Percentiles rank a stretch among this genome's conserved stretches.
These are phyloP conservation scores for Melanophora roralis DNA, from an alignment of 2,888 invertebrate species.

Conservation along the genomic window DNA sequence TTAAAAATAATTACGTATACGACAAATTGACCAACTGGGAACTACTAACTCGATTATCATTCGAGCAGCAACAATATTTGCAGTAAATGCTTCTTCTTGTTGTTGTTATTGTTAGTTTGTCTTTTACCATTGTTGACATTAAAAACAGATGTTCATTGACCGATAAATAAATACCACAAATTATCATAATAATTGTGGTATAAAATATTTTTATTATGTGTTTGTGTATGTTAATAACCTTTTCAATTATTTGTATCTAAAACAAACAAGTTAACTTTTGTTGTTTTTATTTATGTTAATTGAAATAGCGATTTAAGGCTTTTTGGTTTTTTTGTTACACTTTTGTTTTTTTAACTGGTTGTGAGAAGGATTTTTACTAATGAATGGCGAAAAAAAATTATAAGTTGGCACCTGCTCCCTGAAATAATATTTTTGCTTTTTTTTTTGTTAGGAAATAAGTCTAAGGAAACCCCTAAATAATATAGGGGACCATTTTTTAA, in stretches of 20 bases:
- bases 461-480: no score
- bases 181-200: conserved; percentile 58
- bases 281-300: background rate
- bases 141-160: conserved; percentile 50
- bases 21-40: no score
- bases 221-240: background rate
- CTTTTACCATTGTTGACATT: background rate
- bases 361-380: no score
- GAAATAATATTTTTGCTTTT: no score
- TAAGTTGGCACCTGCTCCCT: no score
- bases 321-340: background rate
- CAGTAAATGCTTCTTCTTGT: background rate
- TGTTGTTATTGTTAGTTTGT: no score
- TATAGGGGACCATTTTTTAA: no score
- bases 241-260: conserved; percentile 17
- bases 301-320: background rate
- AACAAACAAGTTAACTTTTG: conserved; percentile 8
- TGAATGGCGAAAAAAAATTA: no score
- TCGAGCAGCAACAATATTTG: no score
- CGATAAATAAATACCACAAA: conserved; percentile 60
- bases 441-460: no score
- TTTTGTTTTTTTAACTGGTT: background rate
- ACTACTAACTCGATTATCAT: no score
- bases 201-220: conserved; percentile 21
- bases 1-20: no score